A percentile compares a stretch with the other conserved stretches of the same genome.
phyloP scores from a whole-genome alignment of 2,113 vertebrate species.

The Sturnus vulgaris region DNA sequence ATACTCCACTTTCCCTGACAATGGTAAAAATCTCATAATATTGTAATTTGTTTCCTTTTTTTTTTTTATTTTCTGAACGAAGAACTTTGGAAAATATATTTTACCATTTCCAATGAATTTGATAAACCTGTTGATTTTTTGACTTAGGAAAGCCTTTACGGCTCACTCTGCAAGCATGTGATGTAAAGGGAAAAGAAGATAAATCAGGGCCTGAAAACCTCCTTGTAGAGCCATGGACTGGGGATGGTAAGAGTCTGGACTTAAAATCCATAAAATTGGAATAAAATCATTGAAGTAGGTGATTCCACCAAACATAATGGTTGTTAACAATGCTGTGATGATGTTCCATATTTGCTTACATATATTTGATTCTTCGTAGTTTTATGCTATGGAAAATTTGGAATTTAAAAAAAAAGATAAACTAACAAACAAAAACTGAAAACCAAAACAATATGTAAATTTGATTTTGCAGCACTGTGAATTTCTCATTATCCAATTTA shows the following conservation, averaged over 20 bases:
- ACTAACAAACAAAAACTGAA: background rate
- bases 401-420: background rate
- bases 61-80: background rate
- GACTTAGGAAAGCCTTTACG: conserved; percentile 86
- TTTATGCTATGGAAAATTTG: background rate
- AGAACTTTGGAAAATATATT: background rate
- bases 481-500: background rate
- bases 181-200: conserved; percentile 96
- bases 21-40: background rate
- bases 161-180: conserved; percentile 90
- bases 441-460: background rate
- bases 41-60: background rate
- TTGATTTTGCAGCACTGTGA: background rate
- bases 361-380: background rate
- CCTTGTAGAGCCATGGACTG: conserved; percentile 84
- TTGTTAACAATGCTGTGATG: background rate
- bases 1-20: background rate
- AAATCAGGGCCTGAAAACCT: conserved; percentile 96
- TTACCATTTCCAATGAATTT: background rate
- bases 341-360: background rate
- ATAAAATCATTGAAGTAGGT: background rate
- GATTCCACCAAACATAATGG: background rate
- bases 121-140: background rate
- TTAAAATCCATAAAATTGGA: background rate
- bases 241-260: conserved; percentile 83